phyloP scores from a whole-genome alignment of 2,797 vertebrate species.

The Thunnus albacares region DNA sequence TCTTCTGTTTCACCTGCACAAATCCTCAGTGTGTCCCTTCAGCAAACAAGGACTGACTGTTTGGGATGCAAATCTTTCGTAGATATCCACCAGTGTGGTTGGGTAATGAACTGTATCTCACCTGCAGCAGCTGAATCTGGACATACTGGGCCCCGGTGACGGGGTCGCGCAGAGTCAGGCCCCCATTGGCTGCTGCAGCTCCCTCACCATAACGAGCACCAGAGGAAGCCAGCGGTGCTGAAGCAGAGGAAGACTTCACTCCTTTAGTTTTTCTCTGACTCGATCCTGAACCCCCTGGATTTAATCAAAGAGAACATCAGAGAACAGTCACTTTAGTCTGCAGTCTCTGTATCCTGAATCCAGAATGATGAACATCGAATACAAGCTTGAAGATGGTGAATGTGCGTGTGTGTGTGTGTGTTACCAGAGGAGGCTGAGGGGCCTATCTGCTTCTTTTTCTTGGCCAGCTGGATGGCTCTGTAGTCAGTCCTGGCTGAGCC shows the following conservation, averaged over 20 bases:
- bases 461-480: slow-evolving; percentile 95
- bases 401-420: background rate
- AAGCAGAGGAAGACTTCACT: slow-evolving; percentile 74
- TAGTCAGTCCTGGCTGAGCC: slow-evolving; percentile 98
- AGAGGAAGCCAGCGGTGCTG: slow-evolving; percentile 62
- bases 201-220: slow-evolving; percentile 83
- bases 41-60: too few species aligned
- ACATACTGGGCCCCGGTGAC: slow-evolving; percentile 90
- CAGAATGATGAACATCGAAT: background rate
- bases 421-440: slow-evolving; percentile 75
- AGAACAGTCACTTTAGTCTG: background rate
- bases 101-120: slow-evolving; percentile 68
- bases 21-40: too few species aligned
- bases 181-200: slow-evolving; percentile 83
- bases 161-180: slow-evolving; percentile 88
- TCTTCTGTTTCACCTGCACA: too few species aligned
- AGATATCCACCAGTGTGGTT: background rate
- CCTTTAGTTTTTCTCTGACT: slow-evolving; percentile 89
- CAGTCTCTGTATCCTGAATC: background rate
- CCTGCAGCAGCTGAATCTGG: slow-evolving; percentile 95
- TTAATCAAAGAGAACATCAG: background rate
- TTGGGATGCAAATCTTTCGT: background rate
- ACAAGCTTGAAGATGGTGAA: background rate
- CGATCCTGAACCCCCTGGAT: slow-evolving; percentile 81
- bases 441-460: slow-evolving; percentile 93